Evolutionary conservation across 2,797 vertebrate species (phyloP), one percentile per base, ranked within the genome.

Genomic region (Tenualosa ilisha): DNA sequence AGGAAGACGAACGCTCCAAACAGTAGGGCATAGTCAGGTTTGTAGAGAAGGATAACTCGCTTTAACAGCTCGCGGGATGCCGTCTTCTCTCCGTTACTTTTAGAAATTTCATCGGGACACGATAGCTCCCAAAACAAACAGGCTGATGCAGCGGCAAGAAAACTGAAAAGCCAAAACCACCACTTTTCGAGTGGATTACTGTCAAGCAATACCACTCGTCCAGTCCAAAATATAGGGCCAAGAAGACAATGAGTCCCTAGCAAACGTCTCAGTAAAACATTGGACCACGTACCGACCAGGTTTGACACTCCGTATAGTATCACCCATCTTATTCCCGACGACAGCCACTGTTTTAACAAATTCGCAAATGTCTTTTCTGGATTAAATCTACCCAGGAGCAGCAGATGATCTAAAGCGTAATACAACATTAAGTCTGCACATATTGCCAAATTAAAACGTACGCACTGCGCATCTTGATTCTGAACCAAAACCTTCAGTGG

Each of bases 81-180:
- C 3, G 51, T 3, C 72, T 92, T 6, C 82, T 89, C 88, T 0
- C 85, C 86, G 22, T 84, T 86, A 0, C 0, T 49, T 4, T 75
- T 89, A 0, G 91, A 88, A 0, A 91, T 86, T 0, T 0, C 79
- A 85, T 93, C 93, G 56, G 93, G 93, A 75, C 94, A 3, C 31
- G 75, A 90, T 53, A 87, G 75, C 1, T 94, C 95, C 96, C 96
- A 97, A 20, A 94, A 90, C 0, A 94, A 84, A 1, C 93, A 89
- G 6, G 91, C 93, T 83, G 93, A 84, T 72, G 93, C 81, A 13
- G 88, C 84, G 85, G 94, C 94, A 40, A 63, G 95, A 91, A 93
- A n/a, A 75, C 84, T 79, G 89, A 93, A 0, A 0, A 93, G 2
- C 86, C 95, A 96, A n/a, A 89, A 37, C 86, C 87, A 46, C 15